A percentile compares a stretch with the other conserved stretches of the same genome.
Conservation (phyloP, 2,113 vertebrate species). For the Platichthys flesus region DNA sequence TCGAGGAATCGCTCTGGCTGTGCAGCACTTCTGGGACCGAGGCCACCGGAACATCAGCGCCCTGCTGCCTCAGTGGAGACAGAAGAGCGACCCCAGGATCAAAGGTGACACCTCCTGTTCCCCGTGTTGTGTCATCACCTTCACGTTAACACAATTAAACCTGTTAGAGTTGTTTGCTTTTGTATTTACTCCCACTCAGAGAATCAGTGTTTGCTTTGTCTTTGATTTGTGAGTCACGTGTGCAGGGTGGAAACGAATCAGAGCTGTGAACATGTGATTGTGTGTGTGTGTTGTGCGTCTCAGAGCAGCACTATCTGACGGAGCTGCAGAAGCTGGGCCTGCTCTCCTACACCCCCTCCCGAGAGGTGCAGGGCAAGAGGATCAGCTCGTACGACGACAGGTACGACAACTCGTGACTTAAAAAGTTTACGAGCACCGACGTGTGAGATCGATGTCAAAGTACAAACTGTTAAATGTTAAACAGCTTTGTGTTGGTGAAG, state of each 20-base stretch:
- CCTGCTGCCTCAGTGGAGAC: constrained; percentile 88
- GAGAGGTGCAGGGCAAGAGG: constrained; percentile 86
- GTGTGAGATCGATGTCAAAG: too few relatives aligned
- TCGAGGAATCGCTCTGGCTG: constrained; percentile 89
- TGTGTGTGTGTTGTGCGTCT: constrained; percentile 31
- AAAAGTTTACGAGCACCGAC: too few relatives aligned
- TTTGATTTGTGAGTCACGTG: constrained; percentile 12
- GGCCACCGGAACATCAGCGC: constrained; percentile 87
- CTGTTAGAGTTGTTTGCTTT: too few relatives aligned
- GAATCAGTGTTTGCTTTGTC: too few relatives aligned
- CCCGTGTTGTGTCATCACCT: too few relatives aligned
- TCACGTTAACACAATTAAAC: too few relatives aligned
- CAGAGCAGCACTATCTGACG: constrained; percentile 87
- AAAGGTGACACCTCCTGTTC: constrained; percentile 80
- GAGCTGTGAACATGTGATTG: not conserved
- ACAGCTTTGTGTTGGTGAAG: too few relatives aligned
- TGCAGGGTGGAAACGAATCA: too few relatives aligned
- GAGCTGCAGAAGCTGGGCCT: constrained; percentile 86
- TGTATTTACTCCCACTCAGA: too few relatives aligned
- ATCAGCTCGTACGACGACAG: constrained; percentile 91
- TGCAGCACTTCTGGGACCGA: constrained; percentile 90
- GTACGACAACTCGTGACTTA: constrained; percentile 45
- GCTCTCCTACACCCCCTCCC: constrained; percentile 88
- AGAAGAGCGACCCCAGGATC: constrained; percentile 82
- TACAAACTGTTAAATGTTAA: too few relatives aligned